Evolutionary conservation across 2,113 vertebrate species (phyloP), one percentile per base, ranked within the genome.

Genomic region (Falcunculus frontatus): DNA sequence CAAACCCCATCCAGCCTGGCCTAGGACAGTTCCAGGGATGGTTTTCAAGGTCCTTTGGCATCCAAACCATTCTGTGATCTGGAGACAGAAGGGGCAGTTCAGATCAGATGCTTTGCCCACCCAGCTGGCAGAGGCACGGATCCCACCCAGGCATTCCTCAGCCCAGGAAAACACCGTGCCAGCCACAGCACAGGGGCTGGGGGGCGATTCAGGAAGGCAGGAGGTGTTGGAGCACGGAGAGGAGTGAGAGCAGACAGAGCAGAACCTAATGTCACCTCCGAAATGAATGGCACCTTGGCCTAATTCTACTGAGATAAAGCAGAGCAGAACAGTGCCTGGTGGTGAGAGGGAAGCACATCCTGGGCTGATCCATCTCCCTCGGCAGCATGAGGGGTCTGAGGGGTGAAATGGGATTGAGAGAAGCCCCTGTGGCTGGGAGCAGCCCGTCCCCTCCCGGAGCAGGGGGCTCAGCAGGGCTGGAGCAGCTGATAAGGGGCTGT

Each of bases 391-490:
- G 41, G 81, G 68, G n/a, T 50, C 76, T 52, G 46, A 84, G 96
- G 92, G 87, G 59, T 85, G 84, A 86, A 89, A 92, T 10, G 89
- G 95, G 94, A 96, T 97, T 55, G 62, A 89, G 84, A 65, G 72
- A 12, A 46, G 91, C 85, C 79, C 49, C 41, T 7, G 8, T 39
- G 29, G 49, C 95, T 35, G 46, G 85, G 93, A 83, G 90, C 75
- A 81, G 77, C 79, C 53, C 29, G 9, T 42, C 14, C 23, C 67
- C 59, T 80, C 87, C 65, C 69, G 12, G 59, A 35, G 89, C 67
- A 94, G 77, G 7, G 35, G 4, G 59, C 81, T 68, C 76, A 17
- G 44, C 4, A 6, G 87, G 62, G 89, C 96, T 93, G 95, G 78
- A 27, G 77, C 89, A 26, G 63, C 56, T 8, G 87, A 92, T 96